These are phyloP conservation scores for Meloidogyne exigua DNA, from an alignment of 1,140 invertebrate genomes.

Conservation along the genomic window DNA sequence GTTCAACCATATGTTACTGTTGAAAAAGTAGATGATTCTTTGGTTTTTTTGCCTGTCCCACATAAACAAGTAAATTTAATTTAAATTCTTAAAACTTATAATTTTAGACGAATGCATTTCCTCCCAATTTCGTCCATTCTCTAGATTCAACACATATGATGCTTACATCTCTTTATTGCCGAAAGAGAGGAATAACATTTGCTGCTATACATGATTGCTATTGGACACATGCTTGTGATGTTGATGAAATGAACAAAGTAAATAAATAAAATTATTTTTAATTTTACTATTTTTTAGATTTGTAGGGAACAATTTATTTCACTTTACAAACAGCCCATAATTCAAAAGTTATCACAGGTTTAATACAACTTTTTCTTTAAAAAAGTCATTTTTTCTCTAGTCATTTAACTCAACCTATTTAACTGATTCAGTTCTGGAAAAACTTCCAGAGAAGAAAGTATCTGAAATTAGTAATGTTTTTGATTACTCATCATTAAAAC, in stretches of 20 bases:
- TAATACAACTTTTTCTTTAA: neutral
- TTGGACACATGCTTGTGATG: slow-evolving; percentile 90
- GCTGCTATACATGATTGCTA: slow-evolving; percentile 98
- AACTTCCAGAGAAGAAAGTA: neutral
- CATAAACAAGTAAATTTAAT: slow-evolving; percentile 49
- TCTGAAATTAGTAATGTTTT: neutral
- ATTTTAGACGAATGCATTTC: slow-evolving; percentile 89
- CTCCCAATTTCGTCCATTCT: slow-evolving; percentile 98
- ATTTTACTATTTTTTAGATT: slow-evolving; percentile 65
- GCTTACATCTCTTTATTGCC: slow-evolving; percentile 86
- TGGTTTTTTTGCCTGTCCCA: slow-evolving; percentile 44
- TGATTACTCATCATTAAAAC: neutral
- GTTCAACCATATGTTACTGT: slow-evolving; percentile 79
- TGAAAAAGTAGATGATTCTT: slow-evolving; percentile 20
- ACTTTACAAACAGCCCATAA: slow-evolving; percentile 85
- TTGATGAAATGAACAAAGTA: slow-evolving; percentile 80
- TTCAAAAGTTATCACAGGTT: slow-evolving; percentile 78
- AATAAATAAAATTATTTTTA: neutral
- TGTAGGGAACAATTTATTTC: slow-evolving; percentile 93
- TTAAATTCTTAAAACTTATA: neutral
- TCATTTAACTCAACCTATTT: neutral
- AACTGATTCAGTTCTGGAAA: neutral
- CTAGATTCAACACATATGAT: slow-evolving; percentile 98
- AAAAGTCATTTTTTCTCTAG: neutral
- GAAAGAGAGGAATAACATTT: slow-evolving; percentile 79